These are phyloP conservation scores for Protaetia brevitarsis DNA, from an alignment of 1,140 invertebrate species.

Conservation along the genomic window DNA sequence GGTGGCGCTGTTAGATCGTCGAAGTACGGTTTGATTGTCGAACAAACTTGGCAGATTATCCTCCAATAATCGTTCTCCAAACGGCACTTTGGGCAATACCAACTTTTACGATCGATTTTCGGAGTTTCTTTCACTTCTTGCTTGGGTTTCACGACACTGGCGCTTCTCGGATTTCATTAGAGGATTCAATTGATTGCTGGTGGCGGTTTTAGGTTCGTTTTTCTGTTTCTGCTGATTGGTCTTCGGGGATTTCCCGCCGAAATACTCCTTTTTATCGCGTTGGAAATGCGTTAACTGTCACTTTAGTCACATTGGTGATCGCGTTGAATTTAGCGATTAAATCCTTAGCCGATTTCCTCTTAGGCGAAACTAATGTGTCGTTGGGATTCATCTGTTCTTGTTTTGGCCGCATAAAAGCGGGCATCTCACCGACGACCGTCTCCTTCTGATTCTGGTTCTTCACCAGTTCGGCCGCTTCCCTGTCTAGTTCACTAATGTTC, in stretches of 20 bases:
- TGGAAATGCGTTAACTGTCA: conserved; percentile 54
- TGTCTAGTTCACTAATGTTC: conserved; percentile 76
- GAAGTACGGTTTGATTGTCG: conserved; percentile 48
- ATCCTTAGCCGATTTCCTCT: conserved; percentile 53
- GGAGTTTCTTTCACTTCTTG: conserved; percentile 29
- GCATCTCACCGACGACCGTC: conserved; percentile 41
- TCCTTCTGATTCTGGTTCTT: conserved; percentile 49
- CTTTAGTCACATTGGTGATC: conserved; percentile 57
- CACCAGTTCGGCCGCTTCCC: conserved; percentile 73
- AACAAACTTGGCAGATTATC: conserved; percentile 57
- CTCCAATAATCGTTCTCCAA: conserved; percentile 57
- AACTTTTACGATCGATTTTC: conserved; percentile 45
- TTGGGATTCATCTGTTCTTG: conserved; percentile 39
- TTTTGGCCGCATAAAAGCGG: conserved; percentile 45
- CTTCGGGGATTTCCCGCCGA: conserved; percentile 37
- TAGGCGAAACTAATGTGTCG: conserved; percentile 49
- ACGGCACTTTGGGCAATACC: conserved; percentile 56
- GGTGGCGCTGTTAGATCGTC: conserved; percentile 40
- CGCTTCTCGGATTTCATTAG: conserved; percentile 44
- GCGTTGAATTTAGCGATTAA: conserved; percentile 65
- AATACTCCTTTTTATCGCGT: conserved; percentile 36
- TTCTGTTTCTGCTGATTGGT: conserved; percentile 32
- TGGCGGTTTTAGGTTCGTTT: conserved; percentile 5
- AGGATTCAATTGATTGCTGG: conserved; percentile 19
- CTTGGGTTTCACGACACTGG: conserved; percentile 36